These are phyloP conservation scores for Leptopterna dolabrata DNA, from an alignment of 2,888 invertebrate genomes.

Conservation along the genomic window DNA sequence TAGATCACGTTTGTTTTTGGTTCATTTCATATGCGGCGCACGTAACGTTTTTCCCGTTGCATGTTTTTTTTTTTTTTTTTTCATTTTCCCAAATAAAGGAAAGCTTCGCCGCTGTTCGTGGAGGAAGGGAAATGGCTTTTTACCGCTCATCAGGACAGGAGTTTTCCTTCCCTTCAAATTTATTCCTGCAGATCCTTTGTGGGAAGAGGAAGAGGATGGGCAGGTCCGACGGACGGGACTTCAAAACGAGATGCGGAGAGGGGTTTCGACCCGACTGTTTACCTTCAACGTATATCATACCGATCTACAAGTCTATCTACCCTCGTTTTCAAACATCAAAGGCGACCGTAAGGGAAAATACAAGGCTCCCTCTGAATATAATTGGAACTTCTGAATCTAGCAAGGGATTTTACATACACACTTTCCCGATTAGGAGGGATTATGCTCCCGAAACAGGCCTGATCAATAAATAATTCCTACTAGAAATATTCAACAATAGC, in stretches of 20 bases:
- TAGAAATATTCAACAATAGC: no score
- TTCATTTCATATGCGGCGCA: not conserved
- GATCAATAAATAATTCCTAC: no score
- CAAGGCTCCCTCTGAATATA: no score
- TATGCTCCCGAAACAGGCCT: no score
- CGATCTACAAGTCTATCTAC: no score
- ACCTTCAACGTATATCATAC: no score
- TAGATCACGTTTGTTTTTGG: not conserved
- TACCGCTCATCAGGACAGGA: not conserved
- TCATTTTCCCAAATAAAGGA: not conserved
- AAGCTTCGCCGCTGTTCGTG: not conserved
- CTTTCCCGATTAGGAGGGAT: no score
- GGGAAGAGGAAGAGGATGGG: not conserved
- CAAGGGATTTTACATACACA: no score
- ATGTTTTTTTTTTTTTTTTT: not conserved
- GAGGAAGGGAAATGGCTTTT: not conserved
- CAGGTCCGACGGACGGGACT: not conserved
- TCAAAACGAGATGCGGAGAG: not conserved
- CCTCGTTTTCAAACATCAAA: no score
- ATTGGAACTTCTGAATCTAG: no score
- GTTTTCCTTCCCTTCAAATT: not conserved
- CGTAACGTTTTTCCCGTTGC: not conserved
- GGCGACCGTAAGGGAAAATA: no score
- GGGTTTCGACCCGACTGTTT: not conserved
- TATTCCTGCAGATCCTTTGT: not conserved